These are phyloP conservation scores for Takifugu bimaculatus DNA, from an alignment of 2,113 vertebrate genomes.

Conservation along the genomic window DNA sequence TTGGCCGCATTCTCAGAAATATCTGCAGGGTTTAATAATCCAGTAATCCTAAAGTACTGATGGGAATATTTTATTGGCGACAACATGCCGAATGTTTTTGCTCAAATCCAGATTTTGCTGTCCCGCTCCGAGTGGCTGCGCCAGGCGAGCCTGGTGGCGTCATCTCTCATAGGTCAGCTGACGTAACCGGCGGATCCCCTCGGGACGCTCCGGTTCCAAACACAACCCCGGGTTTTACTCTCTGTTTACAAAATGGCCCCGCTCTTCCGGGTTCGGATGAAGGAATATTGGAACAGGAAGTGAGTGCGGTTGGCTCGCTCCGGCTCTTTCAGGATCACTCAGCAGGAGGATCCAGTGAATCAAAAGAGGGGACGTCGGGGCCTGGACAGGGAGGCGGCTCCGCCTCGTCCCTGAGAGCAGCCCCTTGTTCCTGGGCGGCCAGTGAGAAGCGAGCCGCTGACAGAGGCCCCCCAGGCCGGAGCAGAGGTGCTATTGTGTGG, in stretches of 20 bases:
- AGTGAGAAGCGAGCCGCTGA: conserved; percentile 67
- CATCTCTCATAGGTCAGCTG: too few species aligned
- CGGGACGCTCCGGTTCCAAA: background rate
- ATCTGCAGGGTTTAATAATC: too few species aligned
- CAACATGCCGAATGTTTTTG: too few species aligned
- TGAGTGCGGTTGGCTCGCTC: conserved; percentile 15
- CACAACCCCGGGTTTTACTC: background rate
- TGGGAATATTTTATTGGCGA: too few species aligned
- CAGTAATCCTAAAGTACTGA: too few species aligned
- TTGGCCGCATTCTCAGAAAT: too few species aligned
- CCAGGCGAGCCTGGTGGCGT: too few species aligned
- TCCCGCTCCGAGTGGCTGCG: too few species aligned
- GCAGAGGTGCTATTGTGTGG: conserved; percentile 63
- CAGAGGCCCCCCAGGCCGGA: conserved; percentile 58
- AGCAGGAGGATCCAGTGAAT: conserved; percentile 70
- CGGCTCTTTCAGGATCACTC: conserved; percentile 58
- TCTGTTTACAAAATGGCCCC: background rate
- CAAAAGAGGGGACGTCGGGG: conserved; percentile 47
- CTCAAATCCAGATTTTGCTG: too few species aligned
- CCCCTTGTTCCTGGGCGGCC: conserved; percentile 61
- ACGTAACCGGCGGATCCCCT: too few species aligned
- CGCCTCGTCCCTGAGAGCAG: conserved; percentile 51
- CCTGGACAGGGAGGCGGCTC: conserved; percentile 19
- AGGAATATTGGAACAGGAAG: conserved; percentile 27
- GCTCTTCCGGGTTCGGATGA: conserved; percentile 7